Evolutionary conservation across 2,888 invertebrate genomes (phyloP), one percentile per base, ranked within the genome.

Genomic region (Pycnomerus fuliginosus): DNA sequence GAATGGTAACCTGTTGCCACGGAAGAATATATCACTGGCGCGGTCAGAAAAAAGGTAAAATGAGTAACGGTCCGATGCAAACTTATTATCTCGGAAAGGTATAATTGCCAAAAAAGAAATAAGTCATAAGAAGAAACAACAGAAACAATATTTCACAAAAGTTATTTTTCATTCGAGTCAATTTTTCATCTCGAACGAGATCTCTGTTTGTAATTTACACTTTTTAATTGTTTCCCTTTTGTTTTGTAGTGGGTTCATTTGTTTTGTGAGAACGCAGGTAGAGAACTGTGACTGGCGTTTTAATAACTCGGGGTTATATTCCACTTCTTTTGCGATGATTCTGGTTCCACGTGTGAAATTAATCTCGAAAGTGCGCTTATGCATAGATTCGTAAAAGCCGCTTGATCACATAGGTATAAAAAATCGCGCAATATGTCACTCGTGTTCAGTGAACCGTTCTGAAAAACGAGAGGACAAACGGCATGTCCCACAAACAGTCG

Each of bases 151-250:
- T 68, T 64, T 69, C 68, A 69, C 68, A 53, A 54, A 59, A 58
- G 64, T 61, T 61, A 68, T 65, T 65, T 66, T 67, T 67, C 64
- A 64, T 61, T 56, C 50, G 39, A 52, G 52, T 61, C 27, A 59
- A 68, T 68, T 67, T 69, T 68, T 69, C 68, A 69, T 68, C 61
- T 56, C 43, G 58, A 61, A 56, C 64, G 62, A 60, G 63, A 55
- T 59, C 52, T 59, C 48, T 51, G 62, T 65, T 65, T 63, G 67
- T 68, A 69, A 69, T 70, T 70, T 69, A 68, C 69, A 67, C 65
- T 62, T 69, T 68, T 69, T 70, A 69, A 70, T 70, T 69, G 68
- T 69, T 68, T 70, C 64, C 55, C 65, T 65, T 65, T 65, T 66
- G 62, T 64, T 65, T 64, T 52, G 44, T 44, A 13, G 33, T 42